Conservation (phyloP, 2,888 invertebrate genomes). For the Dynastes hyllus region DNA sequence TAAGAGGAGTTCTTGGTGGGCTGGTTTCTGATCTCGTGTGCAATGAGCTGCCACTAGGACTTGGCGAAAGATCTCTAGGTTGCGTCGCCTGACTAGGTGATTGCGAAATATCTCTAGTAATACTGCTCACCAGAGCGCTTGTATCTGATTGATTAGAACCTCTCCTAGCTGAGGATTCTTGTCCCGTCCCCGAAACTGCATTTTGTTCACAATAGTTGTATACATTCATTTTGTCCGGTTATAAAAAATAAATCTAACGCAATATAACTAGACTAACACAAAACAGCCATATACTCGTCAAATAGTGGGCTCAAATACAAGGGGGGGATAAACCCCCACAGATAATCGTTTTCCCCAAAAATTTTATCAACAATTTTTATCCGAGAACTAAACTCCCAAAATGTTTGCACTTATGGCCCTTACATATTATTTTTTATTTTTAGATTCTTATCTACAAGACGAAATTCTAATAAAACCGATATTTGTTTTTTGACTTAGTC, state of each 20-base stretch:
- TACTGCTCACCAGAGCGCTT: constrained; percentile 76
- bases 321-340: too few relatives aligned
- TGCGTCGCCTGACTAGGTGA: constrained; percentile 74
- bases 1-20: constrained; percentile 71
- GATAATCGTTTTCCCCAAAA: too few relatives aligned
- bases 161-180: constrained; percentile 71
- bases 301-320: too few relatives aligned
- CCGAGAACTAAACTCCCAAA: not conserved
- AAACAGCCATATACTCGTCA: not conserved
- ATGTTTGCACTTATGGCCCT: too few relatives aligned
- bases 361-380: too few relatives aligned
- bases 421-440: too few relatives aligned
- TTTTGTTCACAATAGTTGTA: constrained; percentile 11
- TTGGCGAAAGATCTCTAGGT: constrained; percentile 73
- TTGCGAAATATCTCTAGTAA: constrained; percentile 77
- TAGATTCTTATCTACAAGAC: too few relatives aligned
- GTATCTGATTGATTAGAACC: constrained; percentile 77
- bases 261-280: constrained; percentile 16
- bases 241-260: not conserved
- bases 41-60: constrained; percentile 74
- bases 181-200: constrained; percentile 69
- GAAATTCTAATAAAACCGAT: too few relatives aligned
- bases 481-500: too few relatives aligned
- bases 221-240: not conserved
- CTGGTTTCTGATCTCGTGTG: constrained; percentile 73